Evolutionary conservation across 2,113 vertebrate species (phyloP), one percentile per base, ranked within the genome.

Genomic region (Pongo abelii): DNA sequence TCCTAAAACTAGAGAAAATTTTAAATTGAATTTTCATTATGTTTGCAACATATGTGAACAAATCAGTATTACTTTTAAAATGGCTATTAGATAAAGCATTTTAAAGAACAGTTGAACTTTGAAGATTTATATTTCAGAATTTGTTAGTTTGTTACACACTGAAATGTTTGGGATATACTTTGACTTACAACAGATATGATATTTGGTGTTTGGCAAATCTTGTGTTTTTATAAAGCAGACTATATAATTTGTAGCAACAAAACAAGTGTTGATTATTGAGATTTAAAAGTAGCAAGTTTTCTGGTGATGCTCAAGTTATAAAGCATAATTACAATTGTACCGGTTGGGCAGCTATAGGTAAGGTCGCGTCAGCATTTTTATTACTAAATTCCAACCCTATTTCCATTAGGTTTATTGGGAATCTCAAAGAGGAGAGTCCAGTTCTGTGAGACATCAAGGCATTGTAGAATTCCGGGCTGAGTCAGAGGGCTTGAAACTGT

Each of bases 231-330:
- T 93, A 97, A 84, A 97, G 48, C 85, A 93, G 3, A 6, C 75
- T 97, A 78, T 98, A 97, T 98, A 97, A 98, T 98, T 95, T 97
- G 93, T 97, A 84, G 91, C 96, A 98, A 83, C 75, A 90, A 96
- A 98, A 97, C 87, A 97, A 93, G 86, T 77, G 94, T 90, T 98
- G 96, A 98, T 98, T 97, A 98, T 96, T 97, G 97, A 96, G 93
- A 98, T 98, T 98, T 98, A 98, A 98, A 99, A 97, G 72, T 96
- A 97, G 83, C 88, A 98, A 96, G 80, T 98, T 98, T 98, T 93
- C 93, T 97, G 90, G 55, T 97, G 94, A 84, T 95, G 69, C 92
- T 98, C 32, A 97, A 98, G 90, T 98, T 98, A 79, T 96, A 97
- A 98, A 98, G 86, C 97, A 97, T 98, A 98, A 98, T 98, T 98